These are phyloP conservation scores for Phalacrocorax aristotelis DNA, from an alignment of 2,113 vertebrate genomes.

Conservation along the genomic window DNA sequence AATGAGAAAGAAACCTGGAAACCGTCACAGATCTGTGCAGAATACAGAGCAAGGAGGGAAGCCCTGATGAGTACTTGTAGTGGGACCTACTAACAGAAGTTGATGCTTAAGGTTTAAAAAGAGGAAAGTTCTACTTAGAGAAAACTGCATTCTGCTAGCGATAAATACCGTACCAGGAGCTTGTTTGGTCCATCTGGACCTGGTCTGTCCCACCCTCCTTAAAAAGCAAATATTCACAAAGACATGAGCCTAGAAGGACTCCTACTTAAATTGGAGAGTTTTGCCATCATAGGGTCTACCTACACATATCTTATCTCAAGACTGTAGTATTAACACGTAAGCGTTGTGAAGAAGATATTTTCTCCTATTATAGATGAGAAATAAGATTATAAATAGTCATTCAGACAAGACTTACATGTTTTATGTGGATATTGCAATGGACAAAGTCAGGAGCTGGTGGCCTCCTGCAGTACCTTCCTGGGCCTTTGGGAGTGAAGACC, in stretches of 20 bases:
- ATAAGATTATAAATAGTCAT: background rate
- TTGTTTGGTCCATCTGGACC: background rate
- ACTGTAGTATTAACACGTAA: background rate
- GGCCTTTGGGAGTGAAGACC: background rate
- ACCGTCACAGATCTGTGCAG: background rate
- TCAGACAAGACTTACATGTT: background rate
- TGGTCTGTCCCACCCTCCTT: background rate
- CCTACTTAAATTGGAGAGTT: background rate
- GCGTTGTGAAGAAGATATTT: background rate
- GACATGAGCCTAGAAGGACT: background rate
- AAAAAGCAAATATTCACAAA: background rate
- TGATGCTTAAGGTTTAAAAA: background rate
- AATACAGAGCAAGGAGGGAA: background rate
- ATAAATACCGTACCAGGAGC: background rate
- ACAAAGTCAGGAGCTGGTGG: background rate
- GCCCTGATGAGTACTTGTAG: accelerated
- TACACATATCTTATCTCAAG: background rate
- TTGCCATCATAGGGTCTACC: background rate
- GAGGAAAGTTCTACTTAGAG: background rate
- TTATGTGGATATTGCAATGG: background rate
- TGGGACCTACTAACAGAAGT: background rate
- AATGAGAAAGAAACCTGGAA: background rate
- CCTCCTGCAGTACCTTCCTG: background rate
- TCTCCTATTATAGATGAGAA: background rate
- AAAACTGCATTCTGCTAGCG: background rate